Evolutionary conservation across 2,113 vertebrate genomes (phyloP).

Genomic region (Ceyx margarethae): DNA sequence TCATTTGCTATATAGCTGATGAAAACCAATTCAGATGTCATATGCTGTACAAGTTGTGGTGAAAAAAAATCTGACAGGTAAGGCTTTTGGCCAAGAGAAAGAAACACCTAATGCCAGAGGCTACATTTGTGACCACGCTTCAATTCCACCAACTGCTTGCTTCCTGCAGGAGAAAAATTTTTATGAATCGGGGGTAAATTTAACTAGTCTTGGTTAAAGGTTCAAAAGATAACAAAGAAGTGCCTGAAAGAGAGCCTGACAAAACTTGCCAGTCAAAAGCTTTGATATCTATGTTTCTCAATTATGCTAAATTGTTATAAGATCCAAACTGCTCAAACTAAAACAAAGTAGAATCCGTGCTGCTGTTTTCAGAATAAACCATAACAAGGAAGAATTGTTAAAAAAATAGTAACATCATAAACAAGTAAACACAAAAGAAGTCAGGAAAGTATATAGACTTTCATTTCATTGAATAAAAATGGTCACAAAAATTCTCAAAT

Average conservation of each 20-base stretch:
- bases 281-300: neutral
- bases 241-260: neutral
- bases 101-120: neutral
- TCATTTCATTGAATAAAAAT: neutral
- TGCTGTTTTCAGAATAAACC: neutral
- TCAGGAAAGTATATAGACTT: neutral
- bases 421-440: conserved; percentile 7
- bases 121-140: neutral
- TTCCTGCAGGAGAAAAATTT: neutral
- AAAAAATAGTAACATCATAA: neutral
- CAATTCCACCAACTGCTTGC: neutral
- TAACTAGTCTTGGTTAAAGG: neutral
- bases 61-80: neutral
- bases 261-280: neutral
- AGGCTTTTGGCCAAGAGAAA: neutral
- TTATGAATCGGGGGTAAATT: neutral
- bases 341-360: neutral
- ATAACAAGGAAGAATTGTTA: neutral
- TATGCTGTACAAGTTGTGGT: neutral
- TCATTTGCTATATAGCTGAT: neutral
- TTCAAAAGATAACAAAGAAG: neutral
- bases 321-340: neutral
- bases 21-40: neutral
- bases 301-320: neutral
- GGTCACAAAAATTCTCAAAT: conserved; percentile 6